Evolutionary conservation across 2,888 invertebrate genomes (phyloP).

Genomic region (Hirtodrosophila histrioides): DNA sequence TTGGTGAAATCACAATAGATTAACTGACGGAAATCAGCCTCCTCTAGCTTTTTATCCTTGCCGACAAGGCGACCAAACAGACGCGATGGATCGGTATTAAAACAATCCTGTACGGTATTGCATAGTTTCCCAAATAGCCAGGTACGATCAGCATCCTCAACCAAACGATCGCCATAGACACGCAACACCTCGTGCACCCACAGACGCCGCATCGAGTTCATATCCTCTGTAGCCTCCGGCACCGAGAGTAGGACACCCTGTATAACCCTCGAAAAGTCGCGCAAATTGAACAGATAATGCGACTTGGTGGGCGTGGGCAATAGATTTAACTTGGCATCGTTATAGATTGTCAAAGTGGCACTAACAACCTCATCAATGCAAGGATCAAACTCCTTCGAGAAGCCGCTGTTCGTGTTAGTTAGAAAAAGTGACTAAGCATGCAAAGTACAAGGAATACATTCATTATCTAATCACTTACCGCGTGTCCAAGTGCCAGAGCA

Average conservation of each 20-base stretch:
- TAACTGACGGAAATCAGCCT: slow-evolving; percentile 92
- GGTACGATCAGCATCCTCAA: slow-evolving; percentile 91
- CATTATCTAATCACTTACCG: slow-evolving; percentile 85
- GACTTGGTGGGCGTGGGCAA: slow-evolving; percentile 96
- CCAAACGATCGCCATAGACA: slow-evolving; percentile 96
- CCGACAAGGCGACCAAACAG: slow-evolving; percentile 89
- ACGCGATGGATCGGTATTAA: slow-evolving; percentile 88
- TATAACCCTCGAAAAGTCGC: slow-evolving; percentile 97
- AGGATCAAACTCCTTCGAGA: slow-evolving; percentile 96
- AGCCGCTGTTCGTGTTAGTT: slow-evolving; percentile 87
- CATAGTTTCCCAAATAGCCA: slow-evolving; percentile 92
- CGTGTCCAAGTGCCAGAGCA: slow-evolving; percentile 98
- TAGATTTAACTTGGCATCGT: slow-evolving; percentile 91
- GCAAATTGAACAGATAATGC: slow-evolving; percentile 96
- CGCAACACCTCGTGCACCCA: slow-evolving; percentile 98
- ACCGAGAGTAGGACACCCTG: slow-evolving; percentile 95
- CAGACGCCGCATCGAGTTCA: slow-evolving; percentile 93
- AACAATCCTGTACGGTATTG: slow-evolving; percentile 86
- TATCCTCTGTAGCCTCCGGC: slow-evolving; percentile 95
- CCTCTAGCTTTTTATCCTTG: slow-evolving; percentile 86
- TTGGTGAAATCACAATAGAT: slow-evolving; percentile 98
- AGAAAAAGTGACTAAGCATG: slow-evolving; percentile 4
- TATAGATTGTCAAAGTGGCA: slow-evolving; percentile 94
- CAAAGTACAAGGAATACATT: neutral
- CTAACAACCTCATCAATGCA: slow-evolving; percentile 94